phyloP scores from a whole-genome alignment of 2,797 vertebrate species.

The Typhlichthys eigenmanni region DNA sequence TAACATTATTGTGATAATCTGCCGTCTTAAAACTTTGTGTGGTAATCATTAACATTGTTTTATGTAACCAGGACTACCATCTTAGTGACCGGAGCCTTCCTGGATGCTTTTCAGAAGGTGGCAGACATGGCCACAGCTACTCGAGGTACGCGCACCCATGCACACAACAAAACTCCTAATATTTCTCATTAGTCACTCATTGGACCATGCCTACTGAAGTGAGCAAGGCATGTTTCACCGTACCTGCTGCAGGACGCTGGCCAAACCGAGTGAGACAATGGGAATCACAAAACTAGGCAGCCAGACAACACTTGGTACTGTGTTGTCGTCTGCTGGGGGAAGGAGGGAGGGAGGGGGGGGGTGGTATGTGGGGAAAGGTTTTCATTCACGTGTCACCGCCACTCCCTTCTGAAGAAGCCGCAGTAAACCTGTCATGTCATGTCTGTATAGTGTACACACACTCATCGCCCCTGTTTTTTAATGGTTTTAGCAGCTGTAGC shows the following conservation, averaged over 20 bases:
- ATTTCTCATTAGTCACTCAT: no score
- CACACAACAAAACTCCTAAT: neutral
- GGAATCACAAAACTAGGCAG: no score
- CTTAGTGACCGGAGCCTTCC: slow-evolving; percentile 79
- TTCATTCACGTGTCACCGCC: slow-evolving; percentile 26
- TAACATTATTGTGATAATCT: no score
- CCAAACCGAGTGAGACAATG: no score
- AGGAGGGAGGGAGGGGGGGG: neutral
- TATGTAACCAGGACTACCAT: slow-evolving; percentile 73
- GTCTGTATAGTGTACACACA: neutral
- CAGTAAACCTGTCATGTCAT: slow-evolving; percentile 37
- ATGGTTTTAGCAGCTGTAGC: neutral
- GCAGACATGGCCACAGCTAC: slow-evolving; percentile 85
- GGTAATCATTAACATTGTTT: neutral
- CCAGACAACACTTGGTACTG: no score
- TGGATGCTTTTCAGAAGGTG: slow-evolving; percentile 86
- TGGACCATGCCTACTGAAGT: no score
- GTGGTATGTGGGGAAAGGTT: slow-evolving; percentile 20
- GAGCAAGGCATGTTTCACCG: no score
- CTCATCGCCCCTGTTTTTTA: neutral
- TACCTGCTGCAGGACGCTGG: no score
- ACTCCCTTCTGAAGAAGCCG: slow-evolving; percentile 32
- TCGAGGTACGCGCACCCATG: slow-evolving; percentile 70
- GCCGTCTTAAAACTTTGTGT: no score
- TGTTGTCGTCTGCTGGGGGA: no score